Base-by-base conservation (phyloP, 1,140 invertebrate genomes). In the Littorina saxatilis region DNA sequence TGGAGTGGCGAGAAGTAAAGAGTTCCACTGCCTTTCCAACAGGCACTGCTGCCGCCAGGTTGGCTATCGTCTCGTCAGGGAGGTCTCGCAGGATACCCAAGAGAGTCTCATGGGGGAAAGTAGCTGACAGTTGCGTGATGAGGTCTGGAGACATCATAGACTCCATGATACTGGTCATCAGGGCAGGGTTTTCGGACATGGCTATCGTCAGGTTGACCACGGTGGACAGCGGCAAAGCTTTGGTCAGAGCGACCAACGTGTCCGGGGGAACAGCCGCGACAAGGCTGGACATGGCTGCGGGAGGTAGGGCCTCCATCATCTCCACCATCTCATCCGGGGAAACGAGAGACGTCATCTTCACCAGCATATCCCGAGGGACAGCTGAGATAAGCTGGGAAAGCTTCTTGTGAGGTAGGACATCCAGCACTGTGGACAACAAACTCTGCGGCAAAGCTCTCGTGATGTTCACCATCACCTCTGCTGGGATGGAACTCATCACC, bases 51-150 rank as follows among this genome's bases (percentile, higher is more conserved):
- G 55, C 58, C 13, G 76, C 52, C 55, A 78, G 29, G 35, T 43
- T 29, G n/a, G 55, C 58, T 23, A 78, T 78, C 3, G 76, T 78
- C 39, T 78, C 55, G 29, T 78, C 58, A 0, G 76, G 76, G 39
- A 78, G 76, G 15, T 40, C 20, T 40, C 70, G 37, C 15, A 73
- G 11, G 15, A 73, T 39, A 23, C 39, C 70, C 70, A 73, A 11
- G 9, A 73, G 5, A 0, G 39, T 17, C 4, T 29, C 70, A 3
- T 37, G 35, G 29, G 70, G 40, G 15, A 73, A 40, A 4, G 40
- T 40, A 35, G 37, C 70, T 11, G 40, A 43, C 37, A 61, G 27
- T 29, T 43, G 17, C 2, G 70, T 27, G 37, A 73, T 43, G 37
- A 73, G 37, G 11, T 73, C 40, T 43, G 70, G 70, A 43, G 70